A percentile compares a stretch with the other conserved stretches of the same genome.
These are phyloP conservation scores for Synergus gifuensis DNA, from an alignment of 2,888 invertebrate genomes.

Conservation along the genomic window DNA sequence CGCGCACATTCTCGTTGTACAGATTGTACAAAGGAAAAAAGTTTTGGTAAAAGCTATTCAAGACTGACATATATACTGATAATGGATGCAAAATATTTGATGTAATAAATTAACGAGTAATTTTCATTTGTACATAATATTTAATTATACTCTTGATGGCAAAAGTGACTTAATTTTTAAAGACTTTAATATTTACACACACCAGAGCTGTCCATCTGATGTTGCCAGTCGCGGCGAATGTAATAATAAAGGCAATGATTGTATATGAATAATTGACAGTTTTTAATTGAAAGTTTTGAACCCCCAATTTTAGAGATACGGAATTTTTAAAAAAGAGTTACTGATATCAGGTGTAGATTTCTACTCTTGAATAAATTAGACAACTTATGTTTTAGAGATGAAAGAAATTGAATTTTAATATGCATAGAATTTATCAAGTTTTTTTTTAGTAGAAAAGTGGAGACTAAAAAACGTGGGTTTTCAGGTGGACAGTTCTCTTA, in stretches of 20 bases:
- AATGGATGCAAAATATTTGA: conserved; percentile 73
- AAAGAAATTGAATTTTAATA: neutral
- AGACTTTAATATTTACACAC: conserved; percentile 55
- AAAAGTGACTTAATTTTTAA: conserved; percentile 75
- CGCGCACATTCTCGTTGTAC: conserved; percentile 62
- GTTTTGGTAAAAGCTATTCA: conserved; percentile 75
- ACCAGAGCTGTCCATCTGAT: conserved; percentile 41
- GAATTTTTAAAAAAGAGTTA: neutral
- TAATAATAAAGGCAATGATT: conserved; percentile 54
- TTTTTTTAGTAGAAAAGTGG: conserved; percentile 4
- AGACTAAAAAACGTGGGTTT: conserved; percentile 16
- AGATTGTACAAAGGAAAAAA: conserved; percentile 64
- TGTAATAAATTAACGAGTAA: conserved; percentile 75
- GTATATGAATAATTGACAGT: conserved; percentile 49
- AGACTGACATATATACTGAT: conserved; percentile 76
- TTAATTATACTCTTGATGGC: conserved; percentile 75
- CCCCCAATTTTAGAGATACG: neutral
- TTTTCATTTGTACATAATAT: conserved; percentile 76
- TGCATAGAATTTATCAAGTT: neutral
- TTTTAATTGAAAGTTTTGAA: conserved; percentile 4
- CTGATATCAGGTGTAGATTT: neutral
- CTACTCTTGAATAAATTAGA: neutral
- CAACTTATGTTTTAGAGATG: neutral
- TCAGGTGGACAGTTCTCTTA: conserved; percentile 39
- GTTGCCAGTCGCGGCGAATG: conserved; percentile 37